These are phyloP conservation scores for Unio pictorum DNA, from an alignment of 2,888 invertebrate species.

Conservation along the genomic window DNA sequence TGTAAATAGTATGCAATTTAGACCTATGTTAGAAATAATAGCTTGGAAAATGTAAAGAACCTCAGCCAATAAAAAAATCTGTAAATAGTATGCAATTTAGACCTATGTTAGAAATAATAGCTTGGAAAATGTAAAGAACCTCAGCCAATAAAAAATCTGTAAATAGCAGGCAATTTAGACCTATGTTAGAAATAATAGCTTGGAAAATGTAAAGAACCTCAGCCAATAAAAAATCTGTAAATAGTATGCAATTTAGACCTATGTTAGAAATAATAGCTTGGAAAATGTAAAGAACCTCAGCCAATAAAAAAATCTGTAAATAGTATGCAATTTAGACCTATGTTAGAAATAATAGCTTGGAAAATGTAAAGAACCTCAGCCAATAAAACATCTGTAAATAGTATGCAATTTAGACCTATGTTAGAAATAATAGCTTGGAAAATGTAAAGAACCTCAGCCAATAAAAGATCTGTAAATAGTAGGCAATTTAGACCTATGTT, in stretches of 20 bases:
- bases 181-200: not conserved
- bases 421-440: not conserved
- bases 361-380: no score
- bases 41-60: no score
- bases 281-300: no score
- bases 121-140: no score
- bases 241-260: conserved; percentile 11
- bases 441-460: no score
- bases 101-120: conserved; percentile 1
- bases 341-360: not conserved
- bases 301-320: conserved; percentile 7
- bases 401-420: conserved; percentile 10
- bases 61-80: conserved; percentile 2
- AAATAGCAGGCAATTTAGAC: conserved; percentile 11
- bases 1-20: conserved; percentile 10
- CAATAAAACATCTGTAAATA: conserved; percentile 7
- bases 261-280: not conserved
- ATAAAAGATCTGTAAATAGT: conserved; percentile 8
- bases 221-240: conserved; percentile 5
- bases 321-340: conserved; percentile 10
- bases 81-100: conserved; percentile 10
- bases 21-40: conserved; percentile 1
- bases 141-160: conserved; percentile 3
- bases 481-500: conserved; percentile 10
- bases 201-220: no score